These are phyloP conservation scores for Saguinus imperator DNA, from an alignment of 2,113 vertebrate species.

Conservation along the genomic window DNA sequence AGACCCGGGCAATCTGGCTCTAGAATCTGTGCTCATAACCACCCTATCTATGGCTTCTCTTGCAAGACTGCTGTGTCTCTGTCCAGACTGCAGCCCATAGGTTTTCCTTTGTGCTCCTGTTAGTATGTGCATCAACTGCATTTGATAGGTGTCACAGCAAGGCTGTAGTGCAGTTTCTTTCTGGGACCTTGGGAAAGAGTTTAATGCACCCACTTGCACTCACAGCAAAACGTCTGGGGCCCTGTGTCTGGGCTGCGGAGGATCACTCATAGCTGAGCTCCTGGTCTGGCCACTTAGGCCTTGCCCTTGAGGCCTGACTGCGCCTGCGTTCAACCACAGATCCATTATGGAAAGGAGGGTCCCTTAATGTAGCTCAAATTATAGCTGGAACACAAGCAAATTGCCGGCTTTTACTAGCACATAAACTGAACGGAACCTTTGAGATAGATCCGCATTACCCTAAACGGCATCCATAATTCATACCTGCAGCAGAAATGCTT, in stretches of 20 bases:
- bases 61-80: not conserved
- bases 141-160: not conserved
- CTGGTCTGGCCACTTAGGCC: not conserved
- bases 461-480: slow-evolving; percentile 96
- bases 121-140: not conserved
- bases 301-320: slow-evolving; percentile 53
- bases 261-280: not conserved
- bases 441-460: slow-evolving; percentile 87
- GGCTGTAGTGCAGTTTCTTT: not conserved
- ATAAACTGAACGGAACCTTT: slow-evolving; percentile 86
- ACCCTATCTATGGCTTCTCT: not conserved
- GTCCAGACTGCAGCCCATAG: not conserved
- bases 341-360: slow-evolving; percentile 79
- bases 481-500: slow-evolving; percentile 89
- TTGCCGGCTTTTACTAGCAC: slow-evolving; percentile 86
- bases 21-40: not conserved
- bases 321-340: slow-evolving; percentile 71
- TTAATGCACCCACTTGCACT: no score
- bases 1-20: not conserved
- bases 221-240: not conserved
- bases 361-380: slow-evolving; percentile 81
- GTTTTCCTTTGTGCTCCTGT: not conserved
- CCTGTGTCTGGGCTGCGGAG: not conserved
- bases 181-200: not conserved
- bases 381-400: slow-evolving; percentile 84